Evolutionary conservation across 2,888 invertebrate species (phyloP), one percentile per base, ranked within the genome.

Genomic region (Lochmaea crataegi): DNA sequence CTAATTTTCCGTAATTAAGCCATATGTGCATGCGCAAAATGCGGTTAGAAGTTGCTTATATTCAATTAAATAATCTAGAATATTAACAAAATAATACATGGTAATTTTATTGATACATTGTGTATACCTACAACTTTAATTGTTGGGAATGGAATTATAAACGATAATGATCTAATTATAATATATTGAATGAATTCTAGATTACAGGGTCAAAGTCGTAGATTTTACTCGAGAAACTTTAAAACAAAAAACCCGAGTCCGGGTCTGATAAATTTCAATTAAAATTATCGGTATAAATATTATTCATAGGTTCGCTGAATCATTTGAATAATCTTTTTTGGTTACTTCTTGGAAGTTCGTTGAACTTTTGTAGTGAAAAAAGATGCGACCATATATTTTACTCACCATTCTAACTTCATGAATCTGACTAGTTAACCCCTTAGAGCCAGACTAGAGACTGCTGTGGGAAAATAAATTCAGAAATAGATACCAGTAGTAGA

Each of bases 11-110:
- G 58, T 75, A 75, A 77, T 75, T 74, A 75, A 74, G 68, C 69
- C 60, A 65, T 69, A 61, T 73, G 73, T 68, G 74, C 72, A 74
- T 73, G 77, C 65, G 60, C 66, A 74, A 70, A n/a, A 76, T 14
- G 45, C 45, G 45, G 45, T 14, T 45, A 12, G 45, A 45, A 45
- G 45, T 45, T 42, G 42, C 42, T 11, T 78, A 78, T 73, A 76
- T 77, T 79, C 78, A 80, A 80, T 81, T 80, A 79, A 81, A 78
- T 78, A 79, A 76, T 75, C 72, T n/a, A 68, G 77, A 73, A 45
- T 76, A 80, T 79, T 80, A 80, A 81, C 78, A 81, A 78, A 80
- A 78, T 80, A 79, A 81, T 80, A 80, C 79, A 72, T 58, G 58
- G 72, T 45, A 75, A 75, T 78, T 78, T 78, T 75, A 64, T 71